Conservation (phyloP, 2,797 vertebrate species). For the Cuniculus paca region DNA sequence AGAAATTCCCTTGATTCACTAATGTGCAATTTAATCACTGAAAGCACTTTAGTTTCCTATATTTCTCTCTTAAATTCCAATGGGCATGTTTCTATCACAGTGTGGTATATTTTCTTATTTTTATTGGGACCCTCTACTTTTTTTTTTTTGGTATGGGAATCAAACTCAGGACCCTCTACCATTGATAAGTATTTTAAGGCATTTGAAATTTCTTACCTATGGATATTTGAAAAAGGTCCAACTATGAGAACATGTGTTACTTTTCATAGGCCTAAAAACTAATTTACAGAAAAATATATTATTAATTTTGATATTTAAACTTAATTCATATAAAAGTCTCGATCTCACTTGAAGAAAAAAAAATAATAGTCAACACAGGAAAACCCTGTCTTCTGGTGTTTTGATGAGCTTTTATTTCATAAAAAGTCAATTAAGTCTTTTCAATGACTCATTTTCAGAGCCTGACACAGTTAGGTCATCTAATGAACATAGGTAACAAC, state of each 20-base stretch:
- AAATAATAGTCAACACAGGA: not conserved
- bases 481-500: not conserved
- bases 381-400: not conserved
- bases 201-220: not conserved
- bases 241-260: not conserved
- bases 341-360: not conserved
- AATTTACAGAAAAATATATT: not conserved
- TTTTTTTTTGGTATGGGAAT: no score
- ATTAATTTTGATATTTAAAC: not conserved
- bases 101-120: not conserved
- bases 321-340: not conserved
- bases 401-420: not conserved
- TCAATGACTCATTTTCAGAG: not conserved
- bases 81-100: not conserved
- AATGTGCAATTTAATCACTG: not conserved
- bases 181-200: not conserved
- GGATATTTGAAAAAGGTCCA: not conserved
- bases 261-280: not conserved
- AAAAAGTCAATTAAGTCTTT: not conserved
- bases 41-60: not conserved
- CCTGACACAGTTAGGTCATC: not conserved
- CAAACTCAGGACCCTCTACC: no score
- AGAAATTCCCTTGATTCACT: not conserved
- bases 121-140: not conserved
- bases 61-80: not conserved